phyloP scores from a whole-genome alignment of 2,797 vertebrate species.

The Bradypodion pumilum region DNA sequence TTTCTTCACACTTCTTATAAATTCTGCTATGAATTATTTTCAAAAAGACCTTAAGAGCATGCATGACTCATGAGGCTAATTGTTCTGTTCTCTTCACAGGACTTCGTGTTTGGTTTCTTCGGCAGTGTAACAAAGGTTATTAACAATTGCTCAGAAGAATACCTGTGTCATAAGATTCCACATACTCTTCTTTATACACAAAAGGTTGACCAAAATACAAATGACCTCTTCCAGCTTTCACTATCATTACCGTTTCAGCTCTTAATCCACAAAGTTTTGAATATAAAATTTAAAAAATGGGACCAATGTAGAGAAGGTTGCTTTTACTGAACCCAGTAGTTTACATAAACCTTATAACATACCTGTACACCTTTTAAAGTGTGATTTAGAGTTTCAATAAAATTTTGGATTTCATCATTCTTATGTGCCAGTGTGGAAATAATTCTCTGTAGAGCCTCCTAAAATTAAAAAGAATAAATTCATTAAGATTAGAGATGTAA shows the following conservation, averaged over 20 bases:
- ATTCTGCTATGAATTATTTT: too few relatives aligned
- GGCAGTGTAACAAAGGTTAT: too few relatives aligned
- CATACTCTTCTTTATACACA: not conserved
- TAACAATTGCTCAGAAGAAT: too few relatives aligned
- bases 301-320: not conserved
- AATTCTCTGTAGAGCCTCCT: conserved; percentile 93
- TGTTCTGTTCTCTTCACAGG: too few relatives aligned
- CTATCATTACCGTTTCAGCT: not conserved
- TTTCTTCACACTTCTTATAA: too few relatives aligned
- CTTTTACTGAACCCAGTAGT: not conserved
- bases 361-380: conserved; percentile 88
- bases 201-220: not conserved
- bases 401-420: conserved; percentile 91
- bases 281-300: not conserved
- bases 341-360: conserved; percentile 29
- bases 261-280: not conserved
- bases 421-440: conserved; percentile 90
- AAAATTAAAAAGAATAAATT: conserved; percentile 56
- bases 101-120: too few relatives aligned
- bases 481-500: too few relatives aligned
- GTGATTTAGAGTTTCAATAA: conserved; percentile 85
- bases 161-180: not conserved
- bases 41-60: too few relatives aligned
- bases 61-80: too few relatives aligned
- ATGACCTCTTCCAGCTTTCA: not conserved